Evolutionary conservation across 2,797 vertebrate genomes (phyloP).

Genomic region (Myotis findleyi): DNA sequence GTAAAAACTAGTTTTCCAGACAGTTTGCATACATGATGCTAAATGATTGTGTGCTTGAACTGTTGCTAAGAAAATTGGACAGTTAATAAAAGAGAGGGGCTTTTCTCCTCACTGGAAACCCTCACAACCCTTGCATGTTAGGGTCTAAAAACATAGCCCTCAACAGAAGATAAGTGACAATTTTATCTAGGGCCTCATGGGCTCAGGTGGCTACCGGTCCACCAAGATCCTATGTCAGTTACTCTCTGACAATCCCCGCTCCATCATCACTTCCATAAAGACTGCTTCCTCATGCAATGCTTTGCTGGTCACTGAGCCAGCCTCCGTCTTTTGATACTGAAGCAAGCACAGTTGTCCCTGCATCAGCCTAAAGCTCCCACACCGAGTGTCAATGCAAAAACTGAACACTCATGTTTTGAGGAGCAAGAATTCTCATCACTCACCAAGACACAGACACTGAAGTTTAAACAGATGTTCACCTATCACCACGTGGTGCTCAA

Average conservation of each 20-base stretch:
- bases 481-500: neutral
- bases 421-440: neutral
- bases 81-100: neutral
- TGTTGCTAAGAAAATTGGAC: neutral
- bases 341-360: neutral
- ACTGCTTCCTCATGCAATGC: neutral
- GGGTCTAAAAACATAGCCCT: neutral
- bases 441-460: neutral
- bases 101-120: neutral
- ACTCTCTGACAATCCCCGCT: neutral
- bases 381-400: neutral
- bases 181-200: too few species aligned
- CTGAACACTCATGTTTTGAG: neutral
- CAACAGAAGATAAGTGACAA: neutral
- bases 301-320: neutral
- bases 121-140: rapidly evolving
- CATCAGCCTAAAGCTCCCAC: neutral
- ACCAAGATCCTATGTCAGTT: neutral
- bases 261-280: neutral
- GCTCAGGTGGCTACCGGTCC: neutral
- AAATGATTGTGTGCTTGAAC: neutral
- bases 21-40: neutral
- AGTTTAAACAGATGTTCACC: neutral
- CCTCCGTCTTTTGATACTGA: neutral
- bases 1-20: neutral